Evolutionary conservation across 2,113 vertebrate genomes (phyloP).

Genomic region (Petrocephalus microphthalmus): DNA sequence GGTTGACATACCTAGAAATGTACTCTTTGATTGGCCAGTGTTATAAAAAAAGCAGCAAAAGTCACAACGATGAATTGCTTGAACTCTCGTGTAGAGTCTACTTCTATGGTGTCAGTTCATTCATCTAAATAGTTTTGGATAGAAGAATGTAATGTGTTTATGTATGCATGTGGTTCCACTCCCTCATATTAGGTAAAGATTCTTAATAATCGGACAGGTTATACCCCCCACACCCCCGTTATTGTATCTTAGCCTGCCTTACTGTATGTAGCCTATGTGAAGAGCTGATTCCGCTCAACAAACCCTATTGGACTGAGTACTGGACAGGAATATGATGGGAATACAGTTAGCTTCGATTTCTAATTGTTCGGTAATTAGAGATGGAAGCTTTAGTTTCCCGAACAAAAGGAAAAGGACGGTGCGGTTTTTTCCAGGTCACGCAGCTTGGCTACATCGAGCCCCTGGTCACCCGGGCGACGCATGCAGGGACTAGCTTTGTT

Average conservation of each 20-base stretch:
- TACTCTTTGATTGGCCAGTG: too few species aligned
- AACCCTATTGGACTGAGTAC: background rate
- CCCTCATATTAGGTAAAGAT: too few species aligned
- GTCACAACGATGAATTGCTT: too few species aligned
- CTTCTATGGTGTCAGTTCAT: too few species aligned
- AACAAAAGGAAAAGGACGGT: constrained; percentile 27
- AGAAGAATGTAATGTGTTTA: too few species aligned
- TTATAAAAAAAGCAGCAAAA: too few species aligned
- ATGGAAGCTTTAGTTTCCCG: constrained; percentile 28
- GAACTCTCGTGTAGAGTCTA: too few species aligned
- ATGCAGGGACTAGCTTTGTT: background rate
- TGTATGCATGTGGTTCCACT: too few species aligned
- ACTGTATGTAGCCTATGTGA: background rate
- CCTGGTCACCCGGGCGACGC: constrained; percentile 18
- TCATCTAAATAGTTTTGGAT: too few species aligned
- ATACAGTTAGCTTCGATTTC: background rate
- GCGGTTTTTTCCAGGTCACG: constrained; percentile 17
- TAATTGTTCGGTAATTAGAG: constrained; percentile 26
- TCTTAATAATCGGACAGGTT: background rate
- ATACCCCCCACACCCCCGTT: background rate
- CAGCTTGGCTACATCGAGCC: constrained; percentile 13
- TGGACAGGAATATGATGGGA: background rate
- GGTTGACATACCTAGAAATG: too few species aligned
- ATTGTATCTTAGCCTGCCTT: background rate
- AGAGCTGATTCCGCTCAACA: background rate